These are phyloP conservation scores for Zygothrica quintamaculata DNA, from an alignment of 2,888 invertebrate genomes.

Conservation along the genomic window DNA sequence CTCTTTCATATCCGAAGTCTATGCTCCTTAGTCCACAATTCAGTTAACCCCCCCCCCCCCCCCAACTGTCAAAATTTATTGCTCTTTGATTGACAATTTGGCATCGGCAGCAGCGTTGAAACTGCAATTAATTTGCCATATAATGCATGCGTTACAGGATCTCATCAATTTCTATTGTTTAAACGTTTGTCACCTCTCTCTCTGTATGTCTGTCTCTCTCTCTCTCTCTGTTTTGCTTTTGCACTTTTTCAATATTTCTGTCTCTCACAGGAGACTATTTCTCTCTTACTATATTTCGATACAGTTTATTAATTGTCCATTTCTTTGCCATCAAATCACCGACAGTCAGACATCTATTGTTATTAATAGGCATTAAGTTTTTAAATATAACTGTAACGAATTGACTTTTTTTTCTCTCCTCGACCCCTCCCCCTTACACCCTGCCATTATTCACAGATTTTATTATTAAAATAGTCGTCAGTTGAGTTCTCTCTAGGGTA, in stretches of 20 bases:
- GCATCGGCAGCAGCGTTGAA: slow-evolving; percentile 31
- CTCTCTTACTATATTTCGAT: slow-evolving; percentile 10
- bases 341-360: slow-evolving; percentile 62
- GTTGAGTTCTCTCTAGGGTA: slow-evolving; percentile 5
- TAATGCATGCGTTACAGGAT: slow-evolving; percentile 76
- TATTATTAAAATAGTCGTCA: slow-evolving; percentile 11
- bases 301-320: slow-evolving; percentile 75
- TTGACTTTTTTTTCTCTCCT: slow-evolving; percentile 16
- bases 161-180: slow-evolving; percentile 79
- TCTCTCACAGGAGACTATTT: background rate
- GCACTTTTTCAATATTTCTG: background rate
- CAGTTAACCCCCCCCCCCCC: slow-evolving; percentile 22
- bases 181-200: slow-evolving; percentile 72
- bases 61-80: slow-evolving; percentile 60
- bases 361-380: slow-evolving; percentile 67
- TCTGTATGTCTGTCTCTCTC: background rate
- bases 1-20: slow-evolving; percentile 19
- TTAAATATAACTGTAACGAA: slow-evolving; percentile 59
- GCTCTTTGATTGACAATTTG: slow-evolving; percentile 77
- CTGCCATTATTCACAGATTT: slow-evolving; percentile 3
- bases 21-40: no score
- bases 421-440: background rate
- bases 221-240: background rate
- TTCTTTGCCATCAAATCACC: slow-evolving; percentile 53
- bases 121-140: slow-evolving; percentile 76